Evolutionary conservation across 2,113 vertebrate species (phyloP), one percentile per base, ranked within the genome.

Genomic region (Cariama cristata): DNA sequence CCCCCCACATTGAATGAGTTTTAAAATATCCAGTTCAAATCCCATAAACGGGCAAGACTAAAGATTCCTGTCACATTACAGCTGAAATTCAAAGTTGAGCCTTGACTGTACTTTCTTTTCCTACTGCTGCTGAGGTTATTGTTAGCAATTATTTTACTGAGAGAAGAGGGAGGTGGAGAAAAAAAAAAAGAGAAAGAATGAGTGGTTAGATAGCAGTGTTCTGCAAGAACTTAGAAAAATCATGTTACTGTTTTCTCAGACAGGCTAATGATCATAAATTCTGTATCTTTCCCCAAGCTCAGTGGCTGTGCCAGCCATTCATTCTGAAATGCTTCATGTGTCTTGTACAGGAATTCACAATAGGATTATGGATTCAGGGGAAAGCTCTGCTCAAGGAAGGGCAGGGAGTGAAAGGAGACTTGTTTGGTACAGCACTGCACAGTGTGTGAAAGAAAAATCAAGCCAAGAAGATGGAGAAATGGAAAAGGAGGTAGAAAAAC

Each of bases 161-260:
- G 38, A 88, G 59, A 87, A 91, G 38, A 64, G 42, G 85, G 86
- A 94, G 67, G 83, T 73, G 66, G 80, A 69, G 32, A 53, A 33
- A 94, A 84, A 69, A 69, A 49, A 28, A 38, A 53, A 2, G 45
- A 90, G 63, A 94, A 91, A 86, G 69, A 95, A 91, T 58, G 72
- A 95, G 88, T 87, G 62, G 56, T 86, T 95, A 76, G 92, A 92
- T 82, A 81, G 58, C 62, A 85, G 22, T 42, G 18, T 72, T 95
- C 91, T 96, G 80, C 58, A 96, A 94, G 77, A 91, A 93, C 83
- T 97, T 97, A 95, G 88, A 96, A 91, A 80, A 86, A 88, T 93
- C 80, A 91, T 76, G 69, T 82, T 73, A 74, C 71, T 91, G 69
- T 93, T 97, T 92, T 88, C 66, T 92, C 67, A 97, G 67, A 33